These are phyloP conservation scores for Brienomyrus longianalis DNA, from an alignment of 2,113 vertebrate genomes.

Conservation along the genomic window DNA sequence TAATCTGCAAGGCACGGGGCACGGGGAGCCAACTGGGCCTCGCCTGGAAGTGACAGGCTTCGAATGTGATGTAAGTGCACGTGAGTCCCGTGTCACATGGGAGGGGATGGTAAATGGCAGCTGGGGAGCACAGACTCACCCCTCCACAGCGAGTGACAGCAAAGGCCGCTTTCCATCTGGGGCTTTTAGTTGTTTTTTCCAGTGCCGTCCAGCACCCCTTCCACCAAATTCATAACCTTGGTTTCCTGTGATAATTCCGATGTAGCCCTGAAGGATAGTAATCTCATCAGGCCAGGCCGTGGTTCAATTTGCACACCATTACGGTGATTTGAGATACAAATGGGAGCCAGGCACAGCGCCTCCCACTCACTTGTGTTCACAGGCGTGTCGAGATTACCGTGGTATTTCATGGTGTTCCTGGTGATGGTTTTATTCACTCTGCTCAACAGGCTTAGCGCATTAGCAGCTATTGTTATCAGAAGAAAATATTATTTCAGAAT, in stretches of 20 bases:
- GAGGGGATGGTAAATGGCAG: neutral
- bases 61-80: neutral
- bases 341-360: neutral
- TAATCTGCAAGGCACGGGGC: neutral
- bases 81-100: neutral
- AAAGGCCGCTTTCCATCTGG: neutral
- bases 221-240: neutral
- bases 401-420: neutral
- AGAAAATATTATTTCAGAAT: slow-evolving; percentile 1
- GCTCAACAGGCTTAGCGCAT: neutral
- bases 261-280: neutral
- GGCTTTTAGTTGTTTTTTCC: neutral
- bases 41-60: neutral
- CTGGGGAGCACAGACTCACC: neutral
- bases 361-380: neutral
- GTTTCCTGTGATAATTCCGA: neutral
- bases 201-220: neutral
- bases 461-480: neutral
- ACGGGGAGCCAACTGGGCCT: neutral
- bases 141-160: neutral
- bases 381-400: neutral
- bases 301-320: slow-evolving; percentile 11
- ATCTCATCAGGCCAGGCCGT: slow-evolving; percentile 7
- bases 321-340: slow-evolving; percentile 9
- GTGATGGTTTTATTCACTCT: neutral